Conservation (phyloP, 2,113 vertebrate species). For the Saccopteryx leptura region DNA sequence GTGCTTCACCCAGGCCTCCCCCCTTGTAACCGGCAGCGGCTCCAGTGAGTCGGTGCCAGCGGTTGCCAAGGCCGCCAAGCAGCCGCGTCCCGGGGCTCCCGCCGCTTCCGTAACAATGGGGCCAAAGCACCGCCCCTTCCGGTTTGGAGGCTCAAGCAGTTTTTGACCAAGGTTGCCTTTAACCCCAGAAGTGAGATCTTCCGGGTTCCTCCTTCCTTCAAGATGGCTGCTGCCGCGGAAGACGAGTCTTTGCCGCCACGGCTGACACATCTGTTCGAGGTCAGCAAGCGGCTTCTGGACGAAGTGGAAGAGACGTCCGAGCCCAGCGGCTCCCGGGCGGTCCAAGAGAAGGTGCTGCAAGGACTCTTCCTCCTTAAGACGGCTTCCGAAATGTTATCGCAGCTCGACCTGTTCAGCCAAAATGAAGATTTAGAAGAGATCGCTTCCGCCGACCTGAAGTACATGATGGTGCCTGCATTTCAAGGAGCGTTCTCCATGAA, state of each 20-base stretch:
- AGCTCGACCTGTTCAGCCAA: slow-evolving; percentile 93
- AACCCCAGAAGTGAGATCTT: slow-evolving; percentile 66
- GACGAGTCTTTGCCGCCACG: slow-evolving; percentile 79
- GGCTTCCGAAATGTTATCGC: slow-evolving; percentile 89
- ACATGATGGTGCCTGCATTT: slow-evolving; percentile 93
- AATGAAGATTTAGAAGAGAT: slow-evolving; percentile 98
- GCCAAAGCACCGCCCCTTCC: slow-evolving; percentile 66
- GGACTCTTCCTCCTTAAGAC: slow-evolving; percentile 89
- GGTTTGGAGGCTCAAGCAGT: fast-evolving
- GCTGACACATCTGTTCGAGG: slow-evolving; percentile 92
- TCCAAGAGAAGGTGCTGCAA: slow-evolving; percentile 92
- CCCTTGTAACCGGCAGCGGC: not conserved
- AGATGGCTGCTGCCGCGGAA: slow-evolving; percentile 84
- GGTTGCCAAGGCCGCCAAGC: not conserved
- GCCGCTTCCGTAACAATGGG: not conserved
- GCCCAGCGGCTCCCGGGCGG: slow-evolving; percentile 85
- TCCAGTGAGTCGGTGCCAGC: not conserved
- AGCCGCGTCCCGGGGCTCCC: not conserved
- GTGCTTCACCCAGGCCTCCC: not conserved
- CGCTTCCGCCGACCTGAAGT: slow-evolving; percentile 93
- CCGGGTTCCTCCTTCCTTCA: not conserved
- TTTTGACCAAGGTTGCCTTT: slow-evolving; percentile 5
- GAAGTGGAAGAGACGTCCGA: slow-evolving; percentile 90
- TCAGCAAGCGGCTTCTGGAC: slow-evolving; percentile 91
- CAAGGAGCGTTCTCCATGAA: slow-evolving; percentile 92